A percentile compares a stretch with the other conserved stretches of the same genome.
These are phyloP conservation scores for Scopus umbretta DNA, from an alignment of 2,113 vertebrate genomes.

Conservation along the genomic window DNA sequence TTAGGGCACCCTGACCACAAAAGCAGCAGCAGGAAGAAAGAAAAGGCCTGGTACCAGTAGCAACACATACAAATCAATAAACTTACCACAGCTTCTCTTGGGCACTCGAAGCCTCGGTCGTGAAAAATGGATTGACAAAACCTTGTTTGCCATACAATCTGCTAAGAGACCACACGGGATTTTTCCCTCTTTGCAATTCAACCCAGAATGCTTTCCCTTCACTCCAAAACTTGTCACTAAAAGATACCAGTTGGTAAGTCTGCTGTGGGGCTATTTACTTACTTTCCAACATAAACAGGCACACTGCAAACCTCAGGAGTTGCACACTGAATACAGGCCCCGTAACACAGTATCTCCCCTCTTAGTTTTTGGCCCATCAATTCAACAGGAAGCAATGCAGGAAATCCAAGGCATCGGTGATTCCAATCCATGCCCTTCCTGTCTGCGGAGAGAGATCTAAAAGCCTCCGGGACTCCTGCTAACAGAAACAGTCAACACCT, in stretches of 20 bases:
- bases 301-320: rapidly evolving
- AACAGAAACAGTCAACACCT: conserved; percentile 34
- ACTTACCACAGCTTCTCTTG: not conserved
- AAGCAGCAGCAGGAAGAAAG: not conserved
- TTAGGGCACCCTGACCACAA: not conserved
- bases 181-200: not conserved
- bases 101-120: not conserved
- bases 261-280: not conserved
- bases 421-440: conserved; percentile 56
- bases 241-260: not conserved
- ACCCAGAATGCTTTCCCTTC: not conserved
- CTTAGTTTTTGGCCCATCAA: not conserved
- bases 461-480: not conserved
- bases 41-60: not conserved
- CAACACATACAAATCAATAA: not conserved
- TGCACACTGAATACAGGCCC: not conserved
- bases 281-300: not conserved
- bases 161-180: rapidly evolving
- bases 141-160: not conserved
- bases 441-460: conserved; percentile 23
- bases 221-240: not conserved
- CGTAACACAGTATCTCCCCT: not conserved
- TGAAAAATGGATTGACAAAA: not conserved
- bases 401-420: conserved; percentile 49
- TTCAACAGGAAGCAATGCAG: conserved; percentile 61